Evolutionary conservation across 2,888 invertebrate species (phyloP).

Genomic region (Ischnura elegans): DNA sequence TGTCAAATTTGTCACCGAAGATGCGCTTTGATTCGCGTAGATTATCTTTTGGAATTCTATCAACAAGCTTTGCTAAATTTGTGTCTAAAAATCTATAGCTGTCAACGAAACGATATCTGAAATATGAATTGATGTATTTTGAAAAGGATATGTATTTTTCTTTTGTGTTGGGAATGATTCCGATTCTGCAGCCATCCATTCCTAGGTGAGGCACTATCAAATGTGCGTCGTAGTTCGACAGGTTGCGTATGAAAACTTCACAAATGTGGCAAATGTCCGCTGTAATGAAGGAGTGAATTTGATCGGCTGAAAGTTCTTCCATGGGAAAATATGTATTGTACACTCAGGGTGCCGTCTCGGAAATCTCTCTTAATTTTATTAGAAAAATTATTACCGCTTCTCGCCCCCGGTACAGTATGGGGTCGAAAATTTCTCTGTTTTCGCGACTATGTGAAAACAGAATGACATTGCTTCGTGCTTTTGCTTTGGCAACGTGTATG

Average conservation of each 20-base stretch:
- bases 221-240: background rate
- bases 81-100: too few relatives aligned
- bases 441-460: background rate
- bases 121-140: too few relatives aligned
- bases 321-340: slow-evolving; percentile 71
- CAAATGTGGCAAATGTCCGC: slow-evolving; percentile 73
- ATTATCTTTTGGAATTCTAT: too few relatives aligned
- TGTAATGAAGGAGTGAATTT: slow-evolving; percentile 71
- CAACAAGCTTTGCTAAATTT: too few relatives aligned
- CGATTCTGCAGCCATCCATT: too few relatives aligned
- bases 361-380: background rate
- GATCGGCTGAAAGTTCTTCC: slow-evolving; percentile 68
- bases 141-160: too few relatives aligned
- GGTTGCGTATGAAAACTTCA: slow-evolving; percentile 4
- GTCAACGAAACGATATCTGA: too few relatives aligned
- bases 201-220: too few relatives aligned
- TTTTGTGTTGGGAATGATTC: too few relatives aligned
- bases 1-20: too few relatives aligned
- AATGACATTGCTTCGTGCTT: background rate
- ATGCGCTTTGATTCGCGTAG: too few relatives aligned
- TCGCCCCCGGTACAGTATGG: background rate
- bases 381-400: background rate
- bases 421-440: background rate
- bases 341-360: background rate
- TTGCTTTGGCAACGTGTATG: background rate